Conservation (phyloP, 2,113 vertebrate genomes). For the Cochlearius cochlearius region DNA sequence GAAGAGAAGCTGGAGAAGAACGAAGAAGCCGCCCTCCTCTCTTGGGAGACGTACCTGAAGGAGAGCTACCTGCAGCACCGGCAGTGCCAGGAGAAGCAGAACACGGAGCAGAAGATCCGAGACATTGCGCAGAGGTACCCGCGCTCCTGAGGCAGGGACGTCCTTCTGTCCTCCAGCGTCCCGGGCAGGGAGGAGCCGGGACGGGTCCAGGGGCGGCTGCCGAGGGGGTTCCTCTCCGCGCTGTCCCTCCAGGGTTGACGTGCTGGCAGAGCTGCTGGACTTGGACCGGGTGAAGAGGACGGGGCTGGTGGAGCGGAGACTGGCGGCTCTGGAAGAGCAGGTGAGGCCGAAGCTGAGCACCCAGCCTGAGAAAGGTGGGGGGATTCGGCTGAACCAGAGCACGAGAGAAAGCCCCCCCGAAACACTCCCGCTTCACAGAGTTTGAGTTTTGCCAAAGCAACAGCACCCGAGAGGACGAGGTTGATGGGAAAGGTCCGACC, state of each 20-base stretch:
- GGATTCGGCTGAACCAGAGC: background rate
- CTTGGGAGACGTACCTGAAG: slow-evolving; percentile 91
- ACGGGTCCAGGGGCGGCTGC: background rate
- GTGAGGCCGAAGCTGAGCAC: slow-evolving; percentile 62
- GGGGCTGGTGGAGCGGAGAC: slow-evolving; percentile 69
- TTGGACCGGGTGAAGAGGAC: slow-evolving; percentile 73
- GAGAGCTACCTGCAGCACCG: slow-evolving; percentile 85
- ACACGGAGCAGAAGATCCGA: slow-evolving; percentile 78
- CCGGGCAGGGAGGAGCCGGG: background rate
- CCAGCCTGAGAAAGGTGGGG: background rate
- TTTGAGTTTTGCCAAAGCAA: background rate
- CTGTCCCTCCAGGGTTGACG: slow-evolving; percentile 75
- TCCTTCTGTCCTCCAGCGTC: background rate
- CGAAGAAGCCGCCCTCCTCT: slow-evolving; percentile 86
- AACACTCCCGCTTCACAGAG: background rate
- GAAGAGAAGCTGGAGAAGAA: slow-evolving; percentile 79
- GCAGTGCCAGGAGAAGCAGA: slow-evolving; percentile 76
- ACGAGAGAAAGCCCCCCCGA: background rate
- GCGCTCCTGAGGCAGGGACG: background rate
- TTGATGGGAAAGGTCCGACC: background rate
- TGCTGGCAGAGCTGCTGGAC: slow-evolving; percentile 78
- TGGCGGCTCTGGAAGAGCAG: slow-evolving; percentile 87
- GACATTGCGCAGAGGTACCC: slow-evolving; percentile 84
- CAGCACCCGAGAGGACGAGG: background rate
- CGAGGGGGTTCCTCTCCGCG: background rate